phyloP scores from a whole-genome alignment of 2,888 invertebrate genomes.

The Chaetogeoica ovagalla region DNA sequence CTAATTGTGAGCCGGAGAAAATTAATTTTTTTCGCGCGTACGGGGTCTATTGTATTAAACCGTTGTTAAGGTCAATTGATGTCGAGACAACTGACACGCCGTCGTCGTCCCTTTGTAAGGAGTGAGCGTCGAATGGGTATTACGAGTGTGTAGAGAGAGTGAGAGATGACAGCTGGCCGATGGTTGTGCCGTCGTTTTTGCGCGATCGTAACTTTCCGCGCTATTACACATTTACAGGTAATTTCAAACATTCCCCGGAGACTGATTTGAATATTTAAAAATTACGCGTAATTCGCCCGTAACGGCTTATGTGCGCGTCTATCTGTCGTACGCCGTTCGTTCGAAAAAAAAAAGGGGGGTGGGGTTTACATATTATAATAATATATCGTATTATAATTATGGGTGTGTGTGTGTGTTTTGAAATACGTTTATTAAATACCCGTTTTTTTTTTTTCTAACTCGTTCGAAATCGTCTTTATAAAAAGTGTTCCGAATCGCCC shows the following conservation, averaged over 20 bases:
- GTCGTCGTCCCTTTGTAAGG: not conserved
- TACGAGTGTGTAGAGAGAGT: not conserved
- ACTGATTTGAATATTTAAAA: conserved; percentile 37
- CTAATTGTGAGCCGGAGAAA: too few relatives aligned
- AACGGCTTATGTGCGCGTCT: conserved; percentile 27
- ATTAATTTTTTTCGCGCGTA: too few relatives aligned
- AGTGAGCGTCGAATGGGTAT: not conserved
- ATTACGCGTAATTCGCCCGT: conserved; percentile 3
- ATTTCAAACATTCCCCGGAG: conserved; percentile 38
- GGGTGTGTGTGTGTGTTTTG: not conserved
- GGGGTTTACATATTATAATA: not conserved
- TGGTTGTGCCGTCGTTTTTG: conserved; percentile 30
- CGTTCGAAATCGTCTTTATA: too few relatives aligned
- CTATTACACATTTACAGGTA: conserved; percentile 48
- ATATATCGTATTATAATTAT: not conserved
- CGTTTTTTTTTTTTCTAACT: too few relatives aligned
- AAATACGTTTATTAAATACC: too few relatives aligned
- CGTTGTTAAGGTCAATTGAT: not conserved
- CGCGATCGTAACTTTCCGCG: conserved; percentile 45
- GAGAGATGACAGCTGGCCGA: not conserved
- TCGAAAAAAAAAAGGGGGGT: not conserved
- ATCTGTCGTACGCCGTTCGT: conserved; percentile 25
- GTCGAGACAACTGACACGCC: not conserved
- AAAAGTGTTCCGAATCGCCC: too few relatives aligned
- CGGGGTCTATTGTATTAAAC: not conserved